These are phyloP conservation scores for Coranthus polyacanthus DNA, from an alignment of 2,797 vertebrate genomes.

Conservation along the genomic window DNA sequence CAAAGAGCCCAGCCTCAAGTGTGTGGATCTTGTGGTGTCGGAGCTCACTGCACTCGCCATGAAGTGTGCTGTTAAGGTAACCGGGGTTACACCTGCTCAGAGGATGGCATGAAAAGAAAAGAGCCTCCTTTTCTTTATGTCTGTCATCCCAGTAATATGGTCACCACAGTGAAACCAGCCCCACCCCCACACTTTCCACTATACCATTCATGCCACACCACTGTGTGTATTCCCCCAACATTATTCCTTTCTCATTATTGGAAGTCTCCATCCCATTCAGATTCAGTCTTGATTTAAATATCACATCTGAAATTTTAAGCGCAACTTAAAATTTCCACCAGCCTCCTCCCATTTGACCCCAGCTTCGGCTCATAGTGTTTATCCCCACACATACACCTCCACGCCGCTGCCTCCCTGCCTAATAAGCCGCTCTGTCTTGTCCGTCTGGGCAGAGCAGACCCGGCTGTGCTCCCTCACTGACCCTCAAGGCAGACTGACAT, in stretches of 20 bases:
- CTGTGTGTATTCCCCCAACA: constrained; percentile 39
- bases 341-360: constrained; percentile 38
- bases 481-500: constrained; percentile 45
- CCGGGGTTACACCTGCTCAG: constrained; percentile 41
- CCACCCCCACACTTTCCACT: constrained; percentile 9
- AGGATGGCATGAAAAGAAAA: constrained; percentile 44
- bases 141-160: constrained; percentile 46
- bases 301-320: constrained; percentile 40
- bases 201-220: constrained; percentile 25
- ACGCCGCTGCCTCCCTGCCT: constrained; percentile 9
- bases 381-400: not conserved
- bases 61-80: constrained; percentile 94
- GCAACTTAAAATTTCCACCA: constrained; percentile 37
- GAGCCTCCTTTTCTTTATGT: constrained; percentile 35
- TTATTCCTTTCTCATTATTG: too few species aligned
- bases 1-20: constrained; percentile 94
- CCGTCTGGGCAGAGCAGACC: constrained; percentile 33
- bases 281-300: constrained; percentile 8
- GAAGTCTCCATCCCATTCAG: constrained; percentile 19
- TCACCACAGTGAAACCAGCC: constrained; percentile 51
- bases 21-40: constrained; percentile 93
- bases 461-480: constrained; percentile 30
- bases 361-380: constrained; percentile 42
- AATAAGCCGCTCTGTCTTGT: constrained; percentile 19
- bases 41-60: constrained; percentile 91